Evolutionary conservation across 1,140 invertebrate genomes (phyloP).

Genomic region (Lysiphlebus fabarum): DNA sequence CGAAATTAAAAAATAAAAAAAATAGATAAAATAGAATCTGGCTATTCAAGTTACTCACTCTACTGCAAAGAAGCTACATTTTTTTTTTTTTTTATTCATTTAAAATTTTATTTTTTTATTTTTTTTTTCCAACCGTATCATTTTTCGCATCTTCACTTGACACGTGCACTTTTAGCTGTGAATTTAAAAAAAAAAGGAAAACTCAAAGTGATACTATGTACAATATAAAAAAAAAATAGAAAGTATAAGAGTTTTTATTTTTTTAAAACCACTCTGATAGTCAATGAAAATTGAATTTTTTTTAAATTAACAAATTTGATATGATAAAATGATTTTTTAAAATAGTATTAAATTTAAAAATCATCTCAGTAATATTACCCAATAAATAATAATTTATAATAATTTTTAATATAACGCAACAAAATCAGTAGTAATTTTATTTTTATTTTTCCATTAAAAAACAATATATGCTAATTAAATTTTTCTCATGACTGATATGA

Average conservation of each 20-base stretch:
- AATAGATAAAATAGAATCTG: neutral
- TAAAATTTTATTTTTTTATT: neutral
- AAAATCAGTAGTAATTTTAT: neutral
- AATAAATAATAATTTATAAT: neutral
- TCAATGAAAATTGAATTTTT: too few species aligned
- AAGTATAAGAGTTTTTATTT: too few species aligned
- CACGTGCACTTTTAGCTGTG: too few species aligned
- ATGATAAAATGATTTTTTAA: too few species aligned
- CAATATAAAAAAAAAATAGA: too few species aligned
- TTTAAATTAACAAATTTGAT: too few species aligned
- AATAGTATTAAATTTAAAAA: too few species aligned
- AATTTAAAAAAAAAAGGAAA: too few species aligned
- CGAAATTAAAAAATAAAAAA: slow-evolving; percentile 24
- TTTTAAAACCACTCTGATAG: too few species aligned
- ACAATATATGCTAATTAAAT: slow-evolving; percentile 3
- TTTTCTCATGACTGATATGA: slow-evolving; percentile 3
- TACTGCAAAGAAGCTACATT: too few species aligned
- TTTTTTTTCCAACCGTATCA: neutral
- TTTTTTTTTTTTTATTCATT: neutral
- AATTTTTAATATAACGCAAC: neutral
- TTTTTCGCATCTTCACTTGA: neutral
- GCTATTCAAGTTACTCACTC: neutral
- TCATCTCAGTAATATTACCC: neutral
- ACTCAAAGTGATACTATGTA: too few species aligned
- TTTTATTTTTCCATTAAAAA: slow-evolving; percentile 1